Conservation (phyloP, 2,113 vertebrate genomes). For the Megaceryle maxima region DNA sequence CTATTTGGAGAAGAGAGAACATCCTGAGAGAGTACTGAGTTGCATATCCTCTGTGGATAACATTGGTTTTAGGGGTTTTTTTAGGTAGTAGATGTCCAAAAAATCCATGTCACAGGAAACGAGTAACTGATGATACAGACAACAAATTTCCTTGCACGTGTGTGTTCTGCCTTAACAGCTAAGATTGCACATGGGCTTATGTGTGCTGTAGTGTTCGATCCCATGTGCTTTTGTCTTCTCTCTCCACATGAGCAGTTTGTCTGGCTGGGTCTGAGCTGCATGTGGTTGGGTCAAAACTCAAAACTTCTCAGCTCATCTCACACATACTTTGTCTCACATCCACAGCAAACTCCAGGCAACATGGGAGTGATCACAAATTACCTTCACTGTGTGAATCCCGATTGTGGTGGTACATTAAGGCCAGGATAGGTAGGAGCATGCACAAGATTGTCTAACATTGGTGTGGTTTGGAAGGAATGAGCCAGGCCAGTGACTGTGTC, state of each 20-base stretch:
- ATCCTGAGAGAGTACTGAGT: neutral
- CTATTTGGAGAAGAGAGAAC: neutral
- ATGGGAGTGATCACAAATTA: accelerated
- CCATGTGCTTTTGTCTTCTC: neutral
- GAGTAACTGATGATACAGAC: neutral
- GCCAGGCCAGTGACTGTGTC: neutral
- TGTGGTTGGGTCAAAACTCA: neutral
- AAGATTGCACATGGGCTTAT: accelerated
- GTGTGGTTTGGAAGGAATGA: neutral
- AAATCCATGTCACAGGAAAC: neutral
- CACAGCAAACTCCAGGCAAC: neutral
- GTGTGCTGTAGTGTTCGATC: neutral
- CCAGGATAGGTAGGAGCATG: neutral
- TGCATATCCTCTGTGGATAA: neutral
- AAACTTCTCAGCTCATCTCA: neutral
- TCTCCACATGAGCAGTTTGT: neutral
- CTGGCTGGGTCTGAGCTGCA: neutral
- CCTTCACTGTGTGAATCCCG: neutral
- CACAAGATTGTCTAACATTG: accelerated
- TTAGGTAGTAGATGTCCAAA: neutral
- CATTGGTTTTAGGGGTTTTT: neutral
- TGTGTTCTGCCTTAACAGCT: neutral
- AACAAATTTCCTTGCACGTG: neutral
- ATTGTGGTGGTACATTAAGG: accelerated
- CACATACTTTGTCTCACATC: accelerated